Percentiles rank a stretch among this genome's conserved stretches.
phyloP scores from a whole-genome alignment of 2,888 invertebrate genomes.

The Thecophora atra region DNA sequence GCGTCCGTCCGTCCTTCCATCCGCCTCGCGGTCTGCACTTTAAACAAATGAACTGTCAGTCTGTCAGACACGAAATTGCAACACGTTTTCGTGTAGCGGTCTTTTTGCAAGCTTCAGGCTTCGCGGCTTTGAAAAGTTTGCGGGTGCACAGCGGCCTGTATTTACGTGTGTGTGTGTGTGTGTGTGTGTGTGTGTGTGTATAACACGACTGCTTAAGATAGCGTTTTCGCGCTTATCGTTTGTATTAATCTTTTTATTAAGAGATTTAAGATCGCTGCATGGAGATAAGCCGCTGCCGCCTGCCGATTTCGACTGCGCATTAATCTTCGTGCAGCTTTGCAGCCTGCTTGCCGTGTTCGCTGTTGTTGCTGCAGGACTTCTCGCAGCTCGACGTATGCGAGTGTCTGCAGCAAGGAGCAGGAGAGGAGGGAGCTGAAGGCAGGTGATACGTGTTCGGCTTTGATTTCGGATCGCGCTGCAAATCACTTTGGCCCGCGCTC shows the following conservation, averaged over 20 bases:
- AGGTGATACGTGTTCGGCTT: constrained; percentile 12
- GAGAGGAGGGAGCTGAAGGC: constrained; percentile 12
- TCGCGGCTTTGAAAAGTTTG: background rate
- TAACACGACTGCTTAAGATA: constrained; percentile 24
- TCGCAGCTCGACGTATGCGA: constrained; percentile 27
- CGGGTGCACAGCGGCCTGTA: background rate
- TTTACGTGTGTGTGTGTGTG: background rate
- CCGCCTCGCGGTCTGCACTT: constrained; percentile 5
- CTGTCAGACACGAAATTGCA: constrained; percentile 32
- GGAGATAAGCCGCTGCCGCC: constrained; percentile 26
- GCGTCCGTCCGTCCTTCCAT: constrained; percentile 12
- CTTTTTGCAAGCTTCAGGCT: background rate
- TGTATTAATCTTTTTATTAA: constrained; percentile 38
- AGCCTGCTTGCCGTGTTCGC: constrained; percentile 16
- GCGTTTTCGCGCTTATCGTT: constrained; percentile 24
- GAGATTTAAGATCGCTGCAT: constrained; percentile 36
- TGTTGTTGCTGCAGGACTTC: constrained; percentile 20
- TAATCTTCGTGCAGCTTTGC: constrained; percentile 28
- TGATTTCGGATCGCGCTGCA: constrained; percentile 14
- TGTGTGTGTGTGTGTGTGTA: background rate
- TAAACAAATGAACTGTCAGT: constrained; percentile 39
- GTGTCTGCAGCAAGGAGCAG: constrained; percentile 5
- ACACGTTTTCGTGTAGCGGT: constrained; percentile 18
- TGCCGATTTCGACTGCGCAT: constrained; percentile 19
- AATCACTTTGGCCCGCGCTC: constrained; percentile 11